phyloP scores from a whole-genome alignment of 2,113 vertebrate genomes.

The human (Homo sapiens) region DNA sequence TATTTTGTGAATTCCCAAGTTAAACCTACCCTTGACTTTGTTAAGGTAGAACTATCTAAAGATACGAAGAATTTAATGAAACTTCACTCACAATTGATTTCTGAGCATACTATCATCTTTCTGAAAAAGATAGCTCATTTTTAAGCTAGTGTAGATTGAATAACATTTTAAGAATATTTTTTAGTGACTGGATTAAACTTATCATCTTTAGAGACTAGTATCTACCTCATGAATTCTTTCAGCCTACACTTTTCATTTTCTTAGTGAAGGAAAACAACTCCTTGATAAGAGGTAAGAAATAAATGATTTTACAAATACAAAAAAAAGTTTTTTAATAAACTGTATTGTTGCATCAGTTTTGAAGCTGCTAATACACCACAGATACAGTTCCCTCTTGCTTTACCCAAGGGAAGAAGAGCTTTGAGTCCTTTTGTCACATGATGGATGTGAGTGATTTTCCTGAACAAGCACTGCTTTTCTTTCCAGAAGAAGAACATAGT shows the following conservation, averaged over 20 bases:
- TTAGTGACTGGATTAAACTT: constrained; percentile 20
- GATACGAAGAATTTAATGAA: neutral
- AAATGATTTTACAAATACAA: neutral
- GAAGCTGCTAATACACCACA: neutral
- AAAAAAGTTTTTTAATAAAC: neutral
- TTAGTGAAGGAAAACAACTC: constrained; percentile 45
- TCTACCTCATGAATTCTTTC: neutral
- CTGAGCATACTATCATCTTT: neutral
- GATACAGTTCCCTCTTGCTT: constrained; percentile 5
- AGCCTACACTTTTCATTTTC: neutral
- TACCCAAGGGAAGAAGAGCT: constrained; percentile 57
- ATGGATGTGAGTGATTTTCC: constrained; percentile 81
- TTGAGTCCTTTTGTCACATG: constrained; percentile 74
- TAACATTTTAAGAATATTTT: constrained; percentile 29
- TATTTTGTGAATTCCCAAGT: neutral
- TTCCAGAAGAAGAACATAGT: constrained; percentile 71
- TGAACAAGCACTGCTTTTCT: constrained; percentile 74
- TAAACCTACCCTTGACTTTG: neutral
- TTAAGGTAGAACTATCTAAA: neutral
- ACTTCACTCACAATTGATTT: neutral
- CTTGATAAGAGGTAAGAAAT: constrained; percentile 32
- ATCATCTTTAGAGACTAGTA: neutral
- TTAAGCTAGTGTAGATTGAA: neutral
- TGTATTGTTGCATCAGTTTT: constrained; percentile 56
- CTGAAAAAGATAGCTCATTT: neutral